phyloP scores from a whole-genome alignment of 2,113 vertebrate species.

The Mirza zaza region DNA sequence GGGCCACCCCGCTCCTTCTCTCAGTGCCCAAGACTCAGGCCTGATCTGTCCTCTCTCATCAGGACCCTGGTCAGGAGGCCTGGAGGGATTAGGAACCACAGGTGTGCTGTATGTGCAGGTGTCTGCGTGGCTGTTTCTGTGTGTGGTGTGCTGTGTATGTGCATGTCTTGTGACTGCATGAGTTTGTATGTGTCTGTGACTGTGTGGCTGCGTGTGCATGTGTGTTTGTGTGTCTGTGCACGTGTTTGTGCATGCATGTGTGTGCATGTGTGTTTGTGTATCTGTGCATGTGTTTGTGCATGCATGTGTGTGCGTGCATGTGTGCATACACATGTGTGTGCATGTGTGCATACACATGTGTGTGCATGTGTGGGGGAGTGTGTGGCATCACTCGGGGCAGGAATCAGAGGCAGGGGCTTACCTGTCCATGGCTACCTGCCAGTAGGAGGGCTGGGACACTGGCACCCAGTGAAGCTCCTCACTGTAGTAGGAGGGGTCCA shows the following conservation, averaged over 20 bases:
- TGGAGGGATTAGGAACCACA: background rate
- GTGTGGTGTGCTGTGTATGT: background rate
- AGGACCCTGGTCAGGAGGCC: background rate
- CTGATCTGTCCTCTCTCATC: background rate
- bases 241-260: background rate
- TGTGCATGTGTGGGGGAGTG: background rate
- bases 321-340: no score
- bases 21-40: background rate
- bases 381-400: no score
- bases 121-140: background rate
- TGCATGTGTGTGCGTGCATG: no score
- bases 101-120: background rate
- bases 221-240: background rate
- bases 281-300: no score
- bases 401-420: background rate
- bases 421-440: conserved; percentile 72
- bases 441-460: background rate
- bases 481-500: conserved; percentile 34
- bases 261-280: background rate
- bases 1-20: no score
- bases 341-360: background rate
- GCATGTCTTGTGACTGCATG: background rate
- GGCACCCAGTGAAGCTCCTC: conserved; percentile 69
- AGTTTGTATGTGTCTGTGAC: background rate
- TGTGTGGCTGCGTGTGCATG: background rate